Base-by-base conservation (phyloP, 2,888 invertebrate genomes). In the Trypoxylon attenuatum region DNA sequence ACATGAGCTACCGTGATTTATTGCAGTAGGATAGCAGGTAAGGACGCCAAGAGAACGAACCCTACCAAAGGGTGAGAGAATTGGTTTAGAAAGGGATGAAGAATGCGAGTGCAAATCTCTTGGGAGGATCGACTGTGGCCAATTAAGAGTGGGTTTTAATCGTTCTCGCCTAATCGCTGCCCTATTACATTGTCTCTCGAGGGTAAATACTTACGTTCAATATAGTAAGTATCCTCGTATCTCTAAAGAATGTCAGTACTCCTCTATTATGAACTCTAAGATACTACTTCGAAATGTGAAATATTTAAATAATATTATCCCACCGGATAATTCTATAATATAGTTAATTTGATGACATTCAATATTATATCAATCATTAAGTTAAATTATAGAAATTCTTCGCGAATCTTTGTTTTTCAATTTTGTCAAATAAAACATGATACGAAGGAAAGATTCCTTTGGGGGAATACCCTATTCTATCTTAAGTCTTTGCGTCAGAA, bases 131-230 rank as follows among this genome's bases (percentile, higher is more conserved):
- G 61, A 69, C 73, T 78, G 73, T 73, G 71, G 71, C 82, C 84
- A 84, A 84, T 84, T 84, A 84, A 80, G 82, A 80, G 77, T 77
- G 76, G 73, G 79, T 84, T 83, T 85, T 84, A 85, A 85, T 85
- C 84, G 83, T 78, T 82, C 79, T 61, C 73, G 73, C 71, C 78
- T 82, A 82, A 83, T 83, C 80, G 79, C 81, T 70, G 71, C 50
- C 71, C 77, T 69, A 81, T 81, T 81, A 81, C 74, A 73, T 77
- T 78, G 79, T 82, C 80, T 80, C 83, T 80, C 73, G 67, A 66
- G 81, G 84, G 80, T 76, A 80, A 79, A 76, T 77, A 77, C 69
- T 65, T 69, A 62, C 39, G 51, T n/a, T n/a, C n/a, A n/a, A n/a
- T n/a, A n/a, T n/a, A 19, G 57, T 71, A 76, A 76, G 66, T 71